Evolutionary conservation across 2,888 invertebrate genomes (phyloP).

Genomic region (Yponomeuta cagnagella): DNA sequence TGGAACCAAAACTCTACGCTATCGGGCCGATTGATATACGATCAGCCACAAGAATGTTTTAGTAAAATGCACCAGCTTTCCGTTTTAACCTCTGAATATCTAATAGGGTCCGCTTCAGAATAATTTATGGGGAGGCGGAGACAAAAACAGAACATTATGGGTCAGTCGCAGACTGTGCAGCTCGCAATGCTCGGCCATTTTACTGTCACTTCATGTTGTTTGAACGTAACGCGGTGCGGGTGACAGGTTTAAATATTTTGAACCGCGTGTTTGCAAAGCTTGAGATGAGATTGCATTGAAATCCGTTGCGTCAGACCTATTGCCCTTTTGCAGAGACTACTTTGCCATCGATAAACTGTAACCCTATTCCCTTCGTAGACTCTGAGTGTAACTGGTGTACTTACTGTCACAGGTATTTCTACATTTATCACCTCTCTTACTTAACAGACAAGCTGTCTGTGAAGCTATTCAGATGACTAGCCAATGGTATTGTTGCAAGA

Average conservation of each 20-base stretch:
- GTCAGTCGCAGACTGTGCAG: conserved; percentile 37
- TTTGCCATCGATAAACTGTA: neutral
- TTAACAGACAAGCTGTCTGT: no score
- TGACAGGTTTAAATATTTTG: conserved; percentile 27
- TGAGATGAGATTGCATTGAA: conserved; percentile 10
- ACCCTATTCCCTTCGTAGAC: conserved; percentile 18
- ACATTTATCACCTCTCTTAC: no score
- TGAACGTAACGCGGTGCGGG: conserved; percentile 18
- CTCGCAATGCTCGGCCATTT: conserved; percentile 45
- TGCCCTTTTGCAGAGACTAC: neutral
- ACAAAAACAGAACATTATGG: conserved; percentile 72
- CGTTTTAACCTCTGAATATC: conserved; percentile 71
- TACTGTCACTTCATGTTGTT: conserved; percentile 38
- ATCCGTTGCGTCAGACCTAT: neutral
- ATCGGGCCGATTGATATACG: conserved; percentile 71
- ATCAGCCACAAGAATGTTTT: conserved; percentile 59
- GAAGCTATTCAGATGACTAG: no score
- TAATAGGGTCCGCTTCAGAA: conserved; percentile 71
- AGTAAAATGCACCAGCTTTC: conserved; percentile 63
- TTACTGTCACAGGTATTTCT: neutral
- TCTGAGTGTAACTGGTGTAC: conserved; percentile 10
- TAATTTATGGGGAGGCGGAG: conserved; percentile 64
- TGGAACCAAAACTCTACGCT: conserved; percentile 56
- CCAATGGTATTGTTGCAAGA: no score
- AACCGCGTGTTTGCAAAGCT: conserved; percentile 21